Base-by-base conservation (phyloP, 2,113 vertebrate species). In the Pollimyrus isidori region DNA sequence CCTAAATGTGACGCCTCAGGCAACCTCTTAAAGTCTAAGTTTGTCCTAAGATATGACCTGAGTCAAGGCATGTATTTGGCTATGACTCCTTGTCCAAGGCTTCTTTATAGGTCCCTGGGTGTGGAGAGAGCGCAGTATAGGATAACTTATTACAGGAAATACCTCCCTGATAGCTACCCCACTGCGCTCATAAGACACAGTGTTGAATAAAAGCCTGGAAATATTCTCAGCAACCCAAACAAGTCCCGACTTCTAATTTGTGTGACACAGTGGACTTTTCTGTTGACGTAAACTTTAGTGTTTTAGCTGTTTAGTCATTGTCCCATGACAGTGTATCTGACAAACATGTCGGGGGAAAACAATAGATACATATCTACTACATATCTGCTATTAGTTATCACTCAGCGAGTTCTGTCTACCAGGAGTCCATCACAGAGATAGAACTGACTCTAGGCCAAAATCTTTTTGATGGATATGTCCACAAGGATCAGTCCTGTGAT, bases 51-150 rank as follows among this genome's bases (percentile, higher is more conserved):
- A 21, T 87, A 17, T 53, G 50, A 87, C 50, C 85, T 52, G 49
- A 87, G 30, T 48, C 48, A 46, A 85, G 84, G 82, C 91, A 83
- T 87, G 52, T 87, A 49, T 73, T 91, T 56, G 87, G 76, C 87
- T 89, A 90, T 91, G 58, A 56, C 91, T 92, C 21, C 88, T 89
- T 58, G 89, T 91, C 90, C 69, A 91, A 80, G 53, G 90, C 87
- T 91, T 87, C 89, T 92, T 93, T 93, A 93, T 90, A 88, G 91
- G 90, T 91, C 93, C 91, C 92, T 23, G 49, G 90, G 90, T 90
- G 88, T 90, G 91, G 87, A 53, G 90, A 90, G 53, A 42, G 39
- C 45, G 87, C 56, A 65, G 53, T 65, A 62, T 65, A 87, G 87
- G 56, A 45, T 62, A 65, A 87, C 56, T 87, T 87, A 87, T 87